phyloP scores from a whole-genome alignment of 2,113 vertebrate genomes.

The Calidris pygmaea region DNA sequence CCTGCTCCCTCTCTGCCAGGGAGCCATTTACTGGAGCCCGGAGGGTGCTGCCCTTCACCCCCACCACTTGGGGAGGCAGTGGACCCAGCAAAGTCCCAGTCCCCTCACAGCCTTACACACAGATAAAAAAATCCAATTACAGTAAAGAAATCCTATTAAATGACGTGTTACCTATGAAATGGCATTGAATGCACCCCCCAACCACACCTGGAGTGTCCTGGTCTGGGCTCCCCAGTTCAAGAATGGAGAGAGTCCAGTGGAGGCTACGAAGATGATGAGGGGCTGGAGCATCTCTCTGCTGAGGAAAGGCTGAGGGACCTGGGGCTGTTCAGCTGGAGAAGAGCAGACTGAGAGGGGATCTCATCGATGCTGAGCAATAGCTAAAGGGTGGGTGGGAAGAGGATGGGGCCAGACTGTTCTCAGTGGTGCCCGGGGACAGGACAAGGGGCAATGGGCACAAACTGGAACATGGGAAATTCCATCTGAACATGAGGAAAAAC shows the following conservation, averaged over 20 bases:
- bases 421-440: background rate
- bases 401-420: background rate
- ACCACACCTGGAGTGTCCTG: background rate
- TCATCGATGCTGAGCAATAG: background rate
- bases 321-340: background rate
- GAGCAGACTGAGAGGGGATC: background rate
- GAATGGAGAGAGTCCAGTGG: background rate
- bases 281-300: background rate
- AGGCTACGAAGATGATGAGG: background rate
- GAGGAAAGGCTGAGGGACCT: background rate
- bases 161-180: rapidly evolving
- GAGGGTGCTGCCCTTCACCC: background rate
- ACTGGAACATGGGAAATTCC: background rate
- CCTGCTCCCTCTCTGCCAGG: rapidly evolving
- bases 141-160: background rate
- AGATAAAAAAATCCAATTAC: background rate
- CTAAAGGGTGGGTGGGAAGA: background rate
- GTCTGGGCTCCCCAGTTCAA: background rate
- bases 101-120: background rate
- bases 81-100: background rate
- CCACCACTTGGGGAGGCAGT: background rate
- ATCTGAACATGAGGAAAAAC: background rate
- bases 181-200: background rate
- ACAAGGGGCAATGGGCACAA: background rate
- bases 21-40: rapidly evolving